Base-by-base conservation (phyloP, 2,888 invertebrate genomes). In the Pomacea canaliculata region DNA sequence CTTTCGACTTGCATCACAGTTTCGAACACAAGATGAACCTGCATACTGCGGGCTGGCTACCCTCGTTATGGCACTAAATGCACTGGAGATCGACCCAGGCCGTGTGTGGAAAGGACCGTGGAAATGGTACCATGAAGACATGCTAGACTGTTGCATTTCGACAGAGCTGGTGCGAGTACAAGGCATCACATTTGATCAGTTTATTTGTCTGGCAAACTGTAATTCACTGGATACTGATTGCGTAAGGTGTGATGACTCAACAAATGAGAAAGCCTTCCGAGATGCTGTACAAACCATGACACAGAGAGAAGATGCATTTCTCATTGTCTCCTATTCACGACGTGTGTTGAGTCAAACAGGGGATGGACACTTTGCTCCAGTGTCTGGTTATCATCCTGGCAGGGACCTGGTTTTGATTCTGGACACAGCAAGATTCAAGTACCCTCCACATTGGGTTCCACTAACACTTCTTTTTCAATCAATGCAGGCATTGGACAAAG, bases 41-140 rank as follows among this genome's bases (percentile, higher is more conserved):
- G 90, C 91, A 0, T 91, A 86, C 81, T 91, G 91, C 80, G 91
- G 91, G n/a, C 84, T 91, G 23, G 88, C 91, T 46, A 90, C 91
- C 4, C 83, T 91, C 19, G 90, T 91, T 81, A 87, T 86, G 87
- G 88, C 88, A 8, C 83, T 91, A 56, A 91, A 91, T 79, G 88
- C 90, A 7, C 83, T 91, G 51, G 90, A 89, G 77, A 87, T 90
- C 10, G 90, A 90, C 76, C 90, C 91, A 0, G 88, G 87, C 19
- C 79, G 82, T 19, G 84, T 89, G n/a, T 74, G 18, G 37, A 10
- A 70, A 89, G 80, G 89, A 0, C 87, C 89, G 7, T 91, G 91
- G 91, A 84, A 91, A 37, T 91, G 91, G 88, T 91, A 91, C 81
- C 91, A 91, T 80, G 91, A 91, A 81, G 84, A 88, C 59, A 91